Percentiles rank a stretch among this genome's conserved stretches.
Evolutionary conservation across 2,113 vertebrate species (phyloP).

Genomic region (Xiphias gladius): DNA sequence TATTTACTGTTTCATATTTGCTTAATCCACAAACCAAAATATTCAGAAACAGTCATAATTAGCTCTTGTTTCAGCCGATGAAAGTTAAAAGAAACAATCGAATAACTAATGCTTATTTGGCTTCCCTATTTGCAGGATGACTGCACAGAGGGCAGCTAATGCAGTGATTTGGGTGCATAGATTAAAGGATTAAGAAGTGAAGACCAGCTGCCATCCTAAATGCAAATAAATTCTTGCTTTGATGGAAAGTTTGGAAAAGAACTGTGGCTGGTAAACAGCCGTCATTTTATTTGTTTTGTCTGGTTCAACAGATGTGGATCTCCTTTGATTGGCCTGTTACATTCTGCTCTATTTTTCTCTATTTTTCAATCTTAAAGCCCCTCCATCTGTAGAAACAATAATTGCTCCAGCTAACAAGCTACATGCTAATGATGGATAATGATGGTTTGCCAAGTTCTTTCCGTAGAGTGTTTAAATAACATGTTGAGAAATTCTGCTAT

Average conservation of each 20-base stretch:
- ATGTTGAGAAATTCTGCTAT: background rate
- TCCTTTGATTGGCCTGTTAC: background rate
- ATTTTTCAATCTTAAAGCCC: background rate
- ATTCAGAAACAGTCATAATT: conserved; percentile 14
- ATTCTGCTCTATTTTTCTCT: background rate
- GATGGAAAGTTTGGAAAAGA: conserved; percentile 5
- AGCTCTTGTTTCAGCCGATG: background rate
- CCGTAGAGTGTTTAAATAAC: background rate
- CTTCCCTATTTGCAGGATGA: conserved; percentile 37
- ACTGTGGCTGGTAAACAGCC: conserved; percentile 3
- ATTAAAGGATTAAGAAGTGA: conserved; percentile 30
- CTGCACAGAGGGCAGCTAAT: conserved; percentile 23
- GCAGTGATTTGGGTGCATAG: conserved; percentile 3
- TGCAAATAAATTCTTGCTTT: conserved; percentile 15
- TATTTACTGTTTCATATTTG: background rate
- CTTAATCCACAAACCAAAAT: background rate
- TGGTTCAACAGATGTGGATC: conserved; percentile 8
- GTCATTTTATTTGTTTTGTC: conserved; percentile 10
- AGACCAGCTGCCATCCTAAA: background rate
- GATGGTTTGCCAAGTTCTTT: background rate
- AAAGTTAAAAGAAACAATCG: conserved; percentile 7
- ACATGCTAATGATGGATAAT: background rate
- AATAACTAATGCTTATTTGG: conserved; percentile 6
- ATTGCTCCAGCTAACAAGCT: background rate
- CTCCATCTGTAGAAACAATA: background rate